A percentile compares a stretch with the other conserved stretches of the same genome.
Conservation (phyloP, 2,797 vertebrate genomes). For the Danio jaintianensis region DNA sequence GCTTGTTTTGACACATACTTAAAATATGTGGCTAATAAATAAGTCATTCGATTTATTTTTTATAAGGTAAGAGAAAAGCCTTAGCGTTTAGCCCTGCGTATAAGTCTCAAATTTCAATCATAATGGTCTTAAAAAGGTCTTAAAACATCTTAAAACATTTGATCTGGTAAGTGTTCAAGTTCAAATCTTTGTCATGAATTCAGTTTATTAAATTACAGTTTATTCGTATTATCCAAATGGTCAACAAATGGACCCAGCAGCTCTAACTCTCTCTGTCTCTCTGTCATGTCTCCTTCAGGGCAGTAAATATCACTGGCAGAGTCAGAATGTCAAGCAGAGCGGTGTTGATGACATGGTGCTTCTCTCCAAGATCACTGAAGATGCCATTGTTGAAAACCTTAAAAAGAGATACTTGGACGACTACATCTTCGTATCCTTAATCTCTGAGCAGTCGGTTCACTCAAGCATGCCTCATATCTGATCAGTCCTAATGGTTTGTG, state of each 20-base stretch:
- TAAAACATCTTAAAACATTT: too few species aligned
- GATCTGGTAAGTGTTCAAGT: too few species aligned
- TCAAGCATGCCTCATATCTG: not conserved
- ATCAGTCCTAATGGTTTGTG: not conserved
- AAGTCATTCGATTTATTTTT: too few species aligned
- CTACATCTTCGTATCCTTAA: slow-evolving; percentile 96
- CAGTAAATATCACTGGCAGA: slow-evolving; percentile 98
- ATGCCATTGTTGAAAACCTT: slow-evolving; percentile 94
- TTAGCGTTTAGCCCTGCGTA: too few species aligned
- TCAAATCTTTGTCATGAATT: not conserved
- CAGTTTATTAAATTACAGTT: too few species aligned
- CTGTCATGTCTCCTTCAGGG: slow-evolving; percentile 72
- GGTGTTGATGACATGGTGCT: slow-evolving; percentile 99
- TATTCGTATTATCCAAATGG: too few species aligned
- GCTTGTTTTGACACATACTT: too few species aligned
- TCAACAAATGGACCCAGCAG: not conserved
- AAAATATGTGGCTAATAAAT: too few species aligned
- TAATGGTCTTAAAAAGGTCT: too few species aligned
- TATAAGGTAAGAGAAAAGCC: too few species aligned
- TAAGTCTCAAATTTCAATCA: too few species aligned
- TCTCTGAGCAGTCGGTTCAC: not conserved
- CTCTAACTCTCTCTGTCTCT: not conserved
- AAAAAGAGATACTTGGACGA: slow-evolving; percentile 96
- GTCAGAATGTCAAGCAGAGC: slow-evolving; percentile 97
- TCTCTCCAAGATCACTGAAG: slow-evolving; percentile 93